Conservation (phyloP, 2,797 vertebrate species). For the Acomys russatus region DNA sequence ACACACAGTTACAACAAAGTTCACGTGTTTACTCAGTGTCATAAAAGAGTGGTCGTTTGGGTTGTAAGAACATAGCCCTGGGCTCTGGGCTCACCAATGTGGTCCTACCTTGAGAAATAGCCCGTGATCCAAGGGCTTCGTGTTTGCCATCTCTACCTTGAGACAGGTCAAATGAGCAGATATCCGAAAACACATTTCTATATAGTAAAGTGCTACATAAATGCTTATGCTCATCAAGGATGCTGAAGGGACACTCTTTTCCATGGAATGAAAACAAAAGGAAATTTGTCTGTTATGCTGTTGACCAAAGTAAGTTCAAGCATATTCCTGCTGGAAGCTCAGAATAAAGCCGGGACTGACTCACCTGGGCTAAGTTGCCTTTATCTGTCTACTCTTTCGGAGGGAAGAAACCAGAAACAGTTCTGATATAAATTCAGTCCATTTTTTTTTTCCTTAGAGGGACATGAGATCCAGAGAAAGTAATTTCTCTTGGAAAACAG, state of each 20-base stretch:
- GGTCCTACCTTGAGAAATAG: not conserved
- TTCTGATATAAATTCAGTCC: not conserved
- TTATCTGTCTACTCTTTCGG: not conserved
- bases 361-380: not conserved
- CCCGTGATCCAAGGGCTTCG: not conserved
- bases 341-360: not conserved
- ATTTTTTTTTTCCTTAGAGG: not conserved
- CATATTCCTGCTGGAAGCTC: not conserved
- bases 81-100: not conserved
- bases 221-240: not conserved
- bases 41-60: slow-evolving; percentile 3
- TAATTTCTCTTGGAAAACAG: not conserved
- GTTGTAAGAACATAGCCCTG: not conserved
- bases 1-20: not conserved
- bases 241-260: not conserved
- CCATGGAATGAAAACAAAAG: not conserved
- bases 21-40: not conserved
- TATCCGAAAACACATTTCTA: not conserved
- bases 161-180: not conserved
- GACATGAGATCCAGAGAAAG: not conserved
- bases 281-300: not conserved
- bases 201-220: not conserved
- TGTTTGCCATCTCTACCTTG: slow-evolving; percentile 10
- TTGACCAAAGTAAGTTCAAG: not conserved
- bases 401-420: not conserved